Evolutionary conservation across 1,140 invertebrate species (phyloP).

Genomic region (Limonius californicus): DNA sequence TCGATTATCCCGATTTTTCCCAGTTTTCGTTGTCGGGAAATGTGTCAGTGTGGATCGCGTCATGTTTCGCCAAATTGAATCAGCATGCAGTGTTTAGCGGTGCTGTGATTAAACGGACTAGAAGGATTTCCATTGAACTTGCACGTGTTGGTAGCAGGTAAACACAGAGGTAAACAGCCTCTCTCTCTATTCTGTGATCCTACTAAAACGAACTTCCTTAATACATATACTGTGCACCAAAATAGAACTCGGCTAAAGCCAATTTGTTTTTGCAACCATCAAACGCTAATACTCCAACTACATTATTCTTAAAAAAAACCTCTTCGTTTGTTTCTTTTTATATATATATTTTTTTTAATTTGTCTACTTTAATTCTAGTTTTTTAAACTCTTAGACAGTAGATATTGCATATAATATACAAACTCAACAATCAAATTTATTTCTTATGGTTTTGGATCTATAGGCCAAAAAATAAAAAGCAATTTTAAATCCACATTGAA

Average conservation of each 20-base stretch:
- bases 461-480: no score
- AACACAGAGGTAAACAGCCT: slow-evolving; percentile 32
- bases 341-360: no score
- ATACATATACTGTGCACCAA: neutral
- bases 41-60: neutral
- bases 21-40: neutral
- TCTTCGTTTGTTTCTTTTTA: no score
- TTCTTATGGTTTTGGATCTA: no score
- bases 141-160: slow-evolving; percentile 29
- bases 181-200: slow-evolving; percentile 5
- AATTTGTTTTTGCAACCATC: neutral
- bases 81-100: neutral
- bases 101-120: neutral
- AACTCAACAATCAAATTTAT: no score
- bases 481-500: no score
- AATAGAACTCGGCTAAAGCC: neutral
- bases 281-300: no score
- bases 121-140: neutral
- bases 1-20: neutral
- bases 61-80: neutral
- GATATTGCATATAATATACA: no score
- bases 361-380: no score
- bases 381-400: no score
- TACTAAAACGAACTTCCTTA: neutral
- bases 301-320: no score